Conservation (phyloP, 2,113 vertebrate species). For the Seriola aureovittata region DNA sequence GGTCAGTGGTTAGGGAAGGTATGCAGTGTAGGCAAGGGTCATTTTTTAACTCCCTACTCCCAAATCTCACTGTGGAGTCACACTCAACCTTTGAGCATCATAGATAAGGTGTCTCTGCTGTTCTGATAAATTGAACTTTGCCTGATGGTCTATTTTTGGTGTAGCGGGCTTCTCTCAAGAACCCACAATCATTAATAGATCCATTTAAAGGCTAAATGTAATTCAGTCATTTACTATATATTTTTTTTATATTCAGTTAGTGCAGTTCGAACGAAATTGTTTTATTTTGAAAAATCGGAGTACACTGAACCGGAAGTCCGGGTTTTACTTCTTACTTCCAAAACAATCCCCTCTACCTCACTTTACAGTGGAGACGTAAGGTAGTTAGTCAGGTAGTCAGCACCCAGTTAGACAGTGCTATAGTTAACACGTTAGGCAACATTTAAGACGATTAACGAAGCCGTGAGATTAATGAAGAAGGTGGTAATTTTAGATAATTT, state of each 20-base stretch:
- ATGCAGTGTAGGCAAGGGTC: not conserved
- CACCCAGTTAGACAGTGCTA: no score
- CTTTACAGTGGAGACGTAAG: fast-evolving
- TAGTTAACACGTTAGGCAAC: not conserved
- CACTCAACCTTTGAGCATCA: constrained; percentile 38
- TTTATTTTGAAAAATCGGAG: constrained; percentile 62
- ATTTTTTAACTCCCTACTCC: not conserved
- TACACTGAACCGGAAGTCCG: constrained; percentile 44
- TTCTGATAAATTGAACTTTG: not conserved
- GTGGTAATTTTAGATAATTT: not conserved
- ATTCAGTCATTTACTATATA: no score
- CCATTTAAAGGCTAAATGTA: no score
- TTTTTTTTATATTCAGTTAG: no score
- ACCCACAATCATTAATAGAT: not conserved
- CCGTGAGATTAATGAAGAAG: not conserved
- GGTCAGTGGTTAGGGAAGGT: not conserved
- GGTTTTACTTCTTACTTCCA: not conserved
- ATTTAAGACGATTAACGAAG: not conserved
- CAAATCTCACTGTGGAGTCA: not conserved
- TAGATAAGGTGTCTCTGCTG: constrained; percentile 26
- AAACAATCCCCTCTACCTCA: not conserved
- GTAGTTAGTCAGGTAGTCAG: no score
- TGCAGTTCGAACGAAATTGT: not conserved
- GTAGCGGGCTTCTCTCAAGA: not conserved
- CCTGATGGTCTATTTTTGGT: not conserved